These are phyloP conservation scores for Romanogobio albipinnatus DNA, from an alignment of 2,113 vertebrate genomes.

Conservation along the genomic window DNA sequence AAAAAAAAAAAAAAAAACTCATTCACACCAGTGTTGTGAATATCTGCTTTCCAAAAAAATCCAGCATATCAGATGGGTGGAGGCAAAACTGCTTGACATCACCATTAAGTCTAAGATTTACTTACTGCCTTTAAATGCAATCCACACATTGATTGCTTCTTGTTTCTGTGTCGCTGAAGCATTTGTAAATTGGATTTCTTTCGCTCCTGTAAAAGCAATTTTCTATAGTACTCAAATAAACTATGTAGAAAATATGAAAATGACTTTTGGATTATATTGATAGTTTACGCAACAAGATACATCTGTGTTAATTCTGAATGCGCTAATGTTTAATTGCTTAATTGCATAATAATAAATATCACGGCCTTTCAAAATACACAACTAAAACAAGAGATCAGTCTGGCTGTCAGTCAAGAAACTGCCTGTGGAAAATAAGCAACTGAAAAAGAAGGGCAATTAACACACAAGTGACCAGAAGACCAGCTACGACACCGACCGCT, in stretches of 20 bases:
- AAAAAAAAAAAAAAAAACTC: background rate
- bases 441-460: background rate
- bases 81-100: background rate
- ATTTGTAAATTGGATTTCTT: constrained; percentile 17
- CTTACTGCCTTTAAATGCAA: background rate
- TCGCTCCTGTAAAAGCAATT: background rate
- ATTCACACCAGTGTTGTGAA: background rate
- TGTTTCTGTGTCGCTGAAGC: background rate
- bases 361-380: background rate
- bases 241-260: background rate
- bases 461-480: background rate
- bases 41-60: background rate
- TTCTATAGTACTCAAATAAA: background rate
- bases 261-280: background rate
- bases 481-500: background rate
- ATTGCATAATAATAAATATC: background rate
- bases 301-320: background rate
- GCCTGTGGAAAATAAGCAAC: background rate
- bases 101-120: background rate
- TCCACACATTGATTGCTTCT: constrained; percentile 12
- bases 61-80: background rate
- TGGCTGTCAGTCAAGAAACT: background rate
- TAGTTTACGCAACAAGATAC: background rate
- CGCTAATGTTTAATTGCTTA: background rate
- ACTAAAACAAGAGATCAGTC: background rate